Percentiles rank a stretch among this genome's conserved stretches.
These are phyloP conservation scores for Sebastes cheni DNA, from an alignment of 2,797 vertebrate species.

Conservation along the genomic window DNA sequence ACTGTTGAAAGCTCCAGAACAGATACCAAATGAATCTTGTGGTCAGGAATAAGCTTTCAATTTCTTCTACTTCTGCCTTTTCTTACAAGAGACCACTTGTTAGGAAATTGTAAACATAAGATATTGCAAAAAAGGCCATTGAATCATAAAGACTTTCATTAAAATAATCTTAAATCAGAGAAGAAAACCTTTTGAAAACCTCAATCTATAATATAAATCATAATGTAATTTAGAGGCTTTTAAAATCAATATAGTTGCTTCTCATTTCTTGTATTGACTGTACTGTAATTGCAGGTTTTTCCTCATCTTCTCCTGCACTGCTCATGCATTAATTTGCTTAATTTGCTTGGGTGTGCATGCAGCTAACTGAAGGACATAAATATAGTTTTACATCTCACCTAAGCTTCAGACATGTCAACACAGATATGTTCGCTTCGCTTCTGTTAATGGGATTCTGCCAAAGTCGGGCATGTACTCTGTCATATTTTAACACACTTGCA, in stretches of 20 bases:
- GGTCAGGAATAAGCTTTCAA: neutral
- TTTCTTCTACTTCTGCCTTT: neutral
- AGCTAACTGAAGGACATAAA: neutral
- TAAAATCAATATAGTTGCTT: neutral
- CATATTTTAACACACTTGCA: constrained; percentile 45
- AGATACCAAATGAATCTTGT: neutral
- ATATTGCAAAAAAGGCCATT: neutral
- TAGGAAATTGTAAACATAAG: neutral
- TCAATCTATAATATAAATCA: neutral
- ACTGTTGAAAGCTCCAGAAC: neutral
- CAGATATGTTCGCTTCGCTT: constrained; percentile 15
- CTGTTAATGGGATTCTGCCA: constrained; percentile 52
- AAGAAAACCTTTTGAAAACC: neutral
- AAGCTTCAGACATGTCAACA: constrained; percentile 30
- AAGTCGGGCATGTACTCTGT: constrained; percentile 23
- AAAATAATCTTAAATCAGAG: neutral
- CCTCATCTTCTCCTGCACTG: neutral
- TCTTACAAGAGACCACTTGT: too few species aligned
- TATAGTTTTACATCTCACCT: constrained; percentile 12
- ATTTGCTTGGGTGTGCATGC: constrained; percentile 10
- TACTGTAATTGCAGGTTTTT: constrained; percentile 2
- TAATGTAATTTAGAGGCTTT: neutral
- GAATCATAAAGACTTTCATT: neutral
- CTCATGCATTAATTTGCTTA: constrained; percentile 11
- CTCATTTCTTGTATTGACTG: neutral